These are phyloP conservation scores for Melanotaenia nigrans DNA, from an alignment of 2,797 vertebrate genomes.

Conservation along the genomic window DNA sequence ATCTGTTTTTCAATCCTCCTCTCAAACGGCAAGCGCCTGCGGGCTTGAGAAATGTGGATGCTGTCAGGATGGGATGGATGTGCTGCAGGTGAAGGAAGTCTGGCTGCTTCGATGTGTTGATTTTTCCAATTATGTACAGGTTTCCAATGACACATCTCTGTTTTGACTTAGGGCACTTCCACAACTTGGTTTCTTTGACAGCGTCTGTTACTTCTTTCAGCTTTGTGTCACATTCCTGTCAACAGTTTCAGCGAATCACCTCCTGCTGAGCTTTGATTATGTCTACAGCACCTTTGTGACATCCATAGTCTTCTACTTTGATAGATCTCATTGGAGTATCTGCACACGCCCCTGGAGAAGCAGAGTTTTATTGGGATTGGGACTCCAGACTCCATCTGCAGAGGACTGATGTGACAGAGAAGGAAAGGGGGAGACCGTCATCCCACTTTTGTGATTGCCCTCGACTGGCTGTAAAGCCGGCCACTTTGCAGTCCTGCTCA, in stretches of 20 bases:
- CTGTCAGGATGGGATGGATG: conserved; percentile 43
- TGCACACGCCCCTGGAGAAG: conserved; percentile 3
- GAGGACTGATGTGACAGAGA: conserved; percentile 31
- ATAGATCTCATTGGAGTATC: not conserved
- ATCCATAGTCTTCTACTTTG: not conserved
- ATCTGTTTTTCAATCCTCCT: conserved; percentile 36
- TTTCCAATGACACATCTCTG: conserved; percentile 43
- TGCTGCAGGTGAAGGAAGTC: conserved; percentile 29
- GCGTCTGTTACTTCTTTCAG: conserved; percentile 16
- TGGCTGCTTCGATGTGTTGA: conserved; percentile 23
- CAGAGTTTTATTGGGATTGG: conserved; percentile 29
- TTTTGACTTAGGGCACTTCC: conserved; percentile 13
- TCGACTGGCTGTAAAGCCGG: conserved; percentile 20
- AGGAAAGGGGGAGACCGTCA: conserved; percentile 29
- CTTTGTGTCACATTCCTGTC: conserved; percentile 25
- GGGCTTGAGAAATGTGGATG: conserved; percentile 33
- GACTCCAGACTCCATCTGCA: conserved; percentile 30
- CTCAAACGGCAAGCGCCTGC: conserved; percentile 18
- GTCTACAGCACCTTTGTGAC: conserved; percentile 7
- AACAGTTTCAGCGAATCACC: conserved; percentile 2
- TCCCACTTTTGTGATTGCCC: conserved; percentile 47
- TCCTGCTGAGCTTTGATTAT: conserved; percentile 22
- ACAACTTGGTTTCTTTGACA: conserved; percentile 32
- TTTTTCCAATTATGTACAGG: conserved; percentile 43
- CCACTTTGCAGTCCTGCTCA: conserved; percentile 9